These are phyloP conservation scores for Copsychus sechellarum DNA, from an alignment of 2,113 vertebrate species.

Conservation along the genomic window DNA sequence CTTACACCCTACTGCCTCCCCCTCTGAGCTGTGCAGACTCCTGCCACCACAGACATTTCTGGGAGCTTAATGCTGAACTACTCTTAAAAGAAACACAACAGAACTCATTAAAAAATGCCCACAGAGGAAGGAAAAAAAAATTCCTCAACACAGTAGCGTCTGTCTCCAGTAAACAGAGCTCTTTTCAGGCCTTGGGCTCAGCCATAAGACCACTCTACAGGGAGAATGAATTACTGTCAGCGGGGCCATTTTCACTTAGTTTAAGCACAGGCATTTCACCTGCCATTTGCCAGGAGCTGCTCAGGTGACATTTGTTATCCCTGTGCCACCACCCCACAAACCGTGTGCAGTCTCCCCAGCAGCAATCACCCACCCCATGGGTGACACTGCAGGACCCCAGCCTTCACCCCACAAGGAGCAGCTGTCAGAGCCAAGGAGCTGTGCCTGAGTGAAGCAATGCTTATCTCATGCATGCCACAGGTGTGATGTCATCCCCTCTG, in stretches of 20 bases:
- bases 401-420: not conserved
- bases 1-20: fast-evolving
- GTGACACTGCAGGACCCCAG: not conserved
- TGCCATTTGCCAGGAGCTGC: not conserved
- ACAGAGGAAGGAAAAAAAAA: not conserved
- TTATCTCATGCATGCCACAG: slow-evolving; percentile 34
- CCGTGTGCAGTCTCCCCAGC: not conserved
- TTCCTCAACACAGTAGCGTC: not conserved
- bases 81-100: not conserved
- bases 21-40: not conserved
- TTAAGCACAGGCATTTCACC: not conserved
- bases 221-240: not conserved
- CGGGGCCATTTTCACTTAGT: not conserved
- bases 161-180: not conserved
- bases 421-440: not conserved
- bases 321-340: fast-evolving
- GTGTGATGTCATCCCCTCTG: slow-evolving; percentile 36
- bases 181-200: slow-evolving; percentile 2
- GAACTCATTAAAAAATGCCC: not conserved
- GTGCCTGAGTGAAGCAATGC: not conserved
- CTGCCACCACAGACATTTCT: not conserved
- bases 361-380: not conserved
- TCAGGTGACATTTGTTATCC: not conserved
- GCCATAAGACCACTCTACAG: not conserved
- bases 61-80: not conserved